Base-by-base conservation (phyloP, 2,113 vertebrate genomes). In the Rhea pennata region DNA sequence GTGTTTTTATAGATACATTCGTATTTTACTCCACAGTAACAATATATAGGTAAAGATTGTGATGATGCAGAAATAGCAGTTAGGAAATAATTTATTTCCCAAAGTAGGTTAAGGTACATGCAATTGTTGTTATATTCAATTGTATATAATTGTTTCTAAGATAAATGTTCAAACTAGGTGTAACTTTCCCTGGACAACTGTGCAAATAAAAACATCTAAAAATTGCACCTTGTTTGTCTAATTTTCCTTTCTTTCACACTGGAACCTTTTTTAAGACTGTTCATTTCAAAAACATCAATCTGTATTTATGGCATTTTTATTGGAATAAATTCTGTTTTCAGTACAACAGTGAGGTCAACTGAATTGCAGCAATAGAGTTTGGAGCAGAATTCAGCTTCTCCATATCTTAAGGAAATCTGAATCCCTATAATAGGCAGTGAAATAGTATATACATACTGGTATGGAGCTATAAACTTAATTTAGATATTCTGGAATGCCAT, bases 401-500 rank as follows among this genome's bases (percentile, higher is more conserved):
- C 16, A 26, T 8, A 23, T 5, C 39, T 80, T 15, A 67, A 42
- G 31, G 78, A 94, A 72, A 77, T 51, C 14, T 46, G 46, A 71
- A 86, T 71, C 36, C 23, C 15, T 26, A 5, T 7, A 70, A 66
- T 62, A 65, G 70, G 67, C 39, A 73, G 40, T 71, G 51, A 90
- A 76, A 54, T 9, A 42, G 21, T 42, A 77, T 24, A 26, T 92
- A 61, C 3, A 12, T n/a, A 71, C 21, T 64, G 3, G 61, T 83
- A 36, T 54, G 40, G 74, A 84, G 59, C 83, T 26, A 19, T 58
- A 74, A 79, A 91, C 39, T 92, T 88, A 78, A 76, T 92, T 75
- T n/a, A 92, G 44, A 59, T 61, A 78, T 59, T 85, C 61, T 86
- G 86, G 66, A 96, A 85, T 74, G 69, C 40, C 42, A 95, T 66